Conservation (phyloP, 2,797 vertebrate genomes). For the Galaxias olidus region DNA sequence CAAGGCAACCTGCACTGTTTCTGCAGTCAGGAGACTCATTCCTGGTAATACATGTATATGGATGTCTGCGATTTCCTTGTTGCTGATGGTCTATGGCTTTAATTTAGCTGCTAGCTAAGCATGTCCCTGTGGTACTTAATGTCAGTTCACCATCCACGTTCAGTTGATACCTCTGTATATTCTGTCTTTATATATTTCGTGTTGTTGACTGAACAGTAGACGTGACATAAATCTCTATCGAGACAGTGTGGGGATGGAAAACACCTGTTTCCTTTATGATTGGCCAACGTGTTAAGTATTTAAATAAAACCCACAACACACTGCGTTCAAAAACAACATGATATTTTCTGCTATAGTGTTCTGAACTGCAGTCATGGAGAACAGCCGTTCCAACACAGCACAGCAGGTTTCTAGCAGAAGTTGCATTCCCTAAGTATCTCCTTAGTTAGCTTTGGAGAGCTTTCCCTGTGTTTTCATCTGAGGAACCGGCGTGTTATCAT, state of each 20-base stretch:
- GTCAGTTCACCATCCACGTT: constrained; percentile 24
- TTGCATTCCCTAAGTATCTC: constrained; percentile 68
- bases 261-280: no score
- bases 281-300: no score
- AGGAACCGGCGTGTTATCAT: constrained; percentile 76
- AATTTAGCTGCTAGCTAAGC: constrained; percentile 30
- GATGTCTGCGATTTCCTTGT: constrained; percentile 53
- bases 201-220: background rate
- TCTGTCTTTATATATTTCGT: no score
- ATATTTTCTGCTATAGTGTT: background rate
- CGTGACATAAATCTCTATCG: background rate
- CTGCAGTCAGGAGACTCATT: constrained; percentile 43
- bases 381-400: constrained; percentile 39
- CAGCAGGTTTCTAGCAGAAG: constrained; percentile 54
- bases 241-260: no score
- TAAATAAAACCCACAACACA: no score
- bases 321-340: no score
- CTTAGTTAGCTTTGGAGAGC: constrained; percentile 74
- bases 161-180: constrained; percentile 23
- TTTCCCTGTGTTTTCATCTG: constrained; percentile 66
- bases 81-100: constrained; percentile 46
- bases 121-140: constrained; percentile 38
- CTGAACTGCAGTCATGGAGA: constrained; percentile 29
- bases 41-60: constrained; percentile 59
- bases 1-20: constrained; percentile 63